Evolutionary conservation across 2,113 vertebrate genomes (phyloP), one percentile per base, ranked within the genome.

Genomic region (Microcebus lehilahytsara): DNA sequence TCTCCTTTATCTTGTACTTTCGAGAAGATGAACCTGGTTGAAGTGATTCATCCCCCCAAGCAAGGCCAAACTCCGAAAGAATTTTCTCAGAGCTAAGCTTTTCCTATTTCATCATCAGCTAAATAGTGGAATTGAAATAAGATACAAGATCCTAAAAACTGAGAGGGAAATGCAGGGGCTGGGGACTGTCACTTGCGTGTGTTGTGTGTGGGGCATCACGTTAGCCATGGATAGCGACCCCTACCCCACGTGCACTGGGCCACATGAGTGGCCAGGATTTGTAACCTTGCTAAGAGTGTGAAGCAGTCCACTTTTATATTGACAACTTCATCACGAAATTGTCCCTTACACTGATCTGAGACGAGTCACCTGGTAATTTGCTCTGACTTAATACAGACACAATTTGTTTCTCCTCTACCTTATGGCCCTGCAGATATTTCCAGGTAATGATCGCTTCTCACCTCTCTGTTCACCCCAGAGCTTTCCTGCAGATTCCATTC

Each of bases 211-310:
- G 2, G 20, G 10, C 4, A 12, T 27, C 60, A 30, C 25, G 4
- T 12, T 5, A 60, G 53, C 60, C 2, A 0, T 6, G 56, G 25
- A 67, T 6, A 11, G 3, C 8, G 32, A 62, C 2, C 22, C 56
- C 0, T 1, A 1, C 11, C 16, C 9, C 20, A 4, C 7, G 46
- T 13, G 71, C 10, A 13, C 11, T 3, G 16, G 60, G 10, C 49
- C 1, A 8, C 69, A 34, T 23, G 19, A 49, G 37, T 4, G 60
- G 30, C 49, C 9, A 12, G 53, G 51, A 30, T 46, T 17, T 77
- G 23, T 19, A 22, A 17, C 53, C 53, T 71, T 34, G 62, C 56
- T 42, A 11, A 3, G 32, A 64, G 56, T 23, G 2, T 51, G 75
- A 13, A 69, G 23, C n/a, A 13, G 30, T 2, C 25, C 42, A 27